Evolutionary conservation across 2,113 vertebrate species (phyloP), one percentile per base, ranked within the genome.

Genomic region (Eurystomus gularis): DNA sequence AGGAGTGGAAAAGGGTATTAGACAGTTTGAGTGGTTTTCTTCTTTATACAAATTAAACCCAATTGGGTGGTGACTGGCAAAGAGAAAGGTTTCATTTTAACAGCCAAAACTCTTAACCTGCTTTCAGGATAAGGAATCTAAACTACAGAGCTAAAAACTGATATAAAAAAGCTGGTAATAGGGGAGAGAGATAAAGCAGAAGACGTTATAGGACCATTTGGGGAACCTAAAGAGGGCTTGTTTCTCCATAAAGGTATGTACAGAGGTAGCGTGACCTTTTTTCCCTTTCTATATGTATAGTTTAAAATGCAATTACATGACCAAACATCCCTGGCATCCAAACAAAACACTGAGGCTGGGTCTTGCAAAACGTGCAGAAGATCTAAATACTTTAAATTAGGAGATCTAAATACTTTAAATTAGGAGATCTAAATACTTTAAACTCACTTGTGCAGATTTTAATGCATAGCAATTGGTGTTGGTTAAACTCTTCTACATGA

Each of bases 81-180:
- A 68, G 73, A 90, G 51, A 70, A 66, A 79, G 90, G 73, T 61
- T 91, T 93, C 66, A 78, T 91, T 86, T 86, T 79, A 93, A 69
- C 62, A 79, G 16, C 11, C 85, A 16, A 52, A 90, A 25, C 54
- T 31, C 51, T 82, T 87, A 84, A 76, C n/a, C 91, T 93, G 78
- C 77, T 85, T 94, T 65, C 70, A 84, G 72, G 60, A n/a, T 86
- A 49, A 76, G 65, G 86, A 79, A 82, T 81, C 52, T 80, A 7
- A 88, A 85, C 87, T 65, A n/a, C n/a, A 80, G 70, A 84, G 66
- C 65, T 37, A 55, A 78, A 79, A 83, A 29, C 20, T 28, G 79
- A 12, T 39, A 48, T 83, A 42, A 82, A 75, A n/a, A 87, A 87
- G 29, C 65, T 72, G 85, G 26, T 39, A 42, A 18, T 10, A 79